Evolutionary conservation across 2,797 vertebrate species (phyloP).

Genomic region (Sphenodon punctatus): DNA sequence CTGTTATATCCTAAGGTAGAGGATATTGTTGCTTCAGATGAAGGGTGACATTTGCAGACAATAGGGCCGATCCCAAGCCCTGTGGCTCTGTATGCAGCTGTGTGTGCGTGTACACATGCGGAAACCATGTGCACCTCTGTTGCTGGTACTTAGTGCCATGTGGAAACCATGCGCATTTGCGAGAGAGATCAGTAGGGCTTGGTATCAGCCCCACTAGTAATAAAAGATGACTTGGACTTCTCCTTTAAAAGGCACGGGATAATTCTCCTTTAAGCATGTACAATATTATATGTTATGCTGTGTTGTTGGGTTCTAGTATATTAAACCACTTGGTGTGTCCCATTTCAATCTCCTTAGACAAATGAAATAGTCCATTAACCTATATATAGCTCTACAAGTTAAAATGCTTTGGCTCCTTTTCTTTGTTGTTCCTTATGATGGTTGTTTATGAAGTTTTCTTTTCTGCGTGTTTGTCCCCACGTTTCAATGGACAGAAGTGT

Average conservation of each 20-base stretch:
- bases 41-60: constrained; percentile 4
- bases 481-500: too few species aligned
- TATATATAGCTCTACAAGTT: background rate
- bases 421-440: background rate
- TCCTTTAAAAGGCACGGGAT: background rate
- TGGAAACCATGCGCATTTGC: too few species aligned
- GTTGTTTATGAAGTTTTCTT: too few species aligned
- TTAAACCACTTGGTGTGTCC: background rate
- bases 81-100: too few species aligned
- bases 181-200: too few species aligned
- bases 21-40: background rate
- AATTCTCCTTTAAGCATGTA: background rate
- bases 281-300: background rate
- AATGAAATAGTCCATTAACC: background rate
- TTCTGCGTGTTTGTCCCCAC: too few species aligned
- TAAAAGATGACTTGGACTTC: constrained; percentile 2
- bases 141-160: too few species aligned
- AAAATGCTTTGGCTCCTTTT: background rate
- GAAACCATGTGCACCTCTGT: too few species aligned
- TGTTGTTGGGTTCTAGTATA: accelerated
- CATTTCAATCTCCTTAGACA: background rate
- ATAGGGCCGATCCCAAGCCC: too few species aligned
- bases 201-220: too few species aligned
- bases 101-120: too few species aligned
- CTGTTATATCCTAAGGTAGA: background rate